phyloP scores from a whole-genome alignment of 2,888 invertebrate species.

The Anoplius nigerrimus region DNA sequence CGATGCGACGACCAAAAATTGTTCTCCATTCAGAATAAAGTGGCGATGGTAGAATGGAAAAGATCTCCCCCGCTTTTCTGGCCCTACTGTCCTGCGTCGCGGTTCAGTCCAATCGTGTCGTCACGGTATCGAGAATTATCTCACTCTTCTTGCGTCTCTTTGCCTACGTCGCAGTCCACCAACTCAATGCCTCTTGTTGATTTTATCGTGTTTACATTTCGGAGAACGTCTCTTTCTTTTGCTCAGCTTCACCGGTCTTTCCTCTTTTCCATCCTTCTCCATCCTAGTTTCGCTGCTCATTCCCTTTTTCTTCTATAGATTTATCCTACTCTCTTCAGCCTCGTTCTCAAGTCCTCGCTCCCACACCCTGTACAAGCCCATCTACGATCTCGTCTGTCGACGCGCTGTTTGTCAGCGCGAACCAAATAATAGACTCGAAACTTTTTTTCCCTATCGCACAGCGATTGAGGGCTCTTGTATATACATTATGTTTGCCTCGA shows the following conservation, averaged over 20 bases:
- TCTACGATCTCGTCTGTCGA: constrained; percentile 25
- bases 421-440: constrained; percentile 45
- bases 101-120: constrained; percentile 46
- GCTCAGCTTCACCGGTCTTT: constrained; percentile 12
- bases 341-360: constrained; percentile 38
- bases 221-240: constrained; percentile 41
- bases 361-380: constrained; percentile 22
- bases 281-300: not conserved
- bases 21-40: constrained; percentile 43
- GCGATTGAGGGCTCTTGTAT: too few species aligned
- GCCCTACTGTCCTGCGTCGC: not conserved
- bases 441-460: not conserved
- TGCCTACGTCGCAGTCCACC: constrained; percentile 2
- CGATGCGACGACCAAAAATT: constrained; percentile 31
- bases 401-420: constrained; percentile 31
- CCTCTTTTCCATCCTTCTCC: constrained; percentile 3
- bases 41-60: constrained; percentile 37
- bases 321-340: constrained; percentile 38
- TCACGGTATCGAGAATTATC: constrained; percentile 62
- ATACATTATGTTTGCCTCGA: too few species aligned
- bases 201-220: constrained; percentile 70
- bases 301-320: constrained; percentile 31
- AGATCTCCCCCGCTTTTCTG: constrained; percentile 11
- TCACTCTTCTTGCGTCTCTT: constrained; percentile 42
- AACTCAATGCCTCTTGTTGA: constrained; percentile 58